Evolutionary conservation across 2,113 vertebrate genomes (phyloP), one percentile per base, ranked within the genome.

Genomic region (Myocastor coypus): DNA sequence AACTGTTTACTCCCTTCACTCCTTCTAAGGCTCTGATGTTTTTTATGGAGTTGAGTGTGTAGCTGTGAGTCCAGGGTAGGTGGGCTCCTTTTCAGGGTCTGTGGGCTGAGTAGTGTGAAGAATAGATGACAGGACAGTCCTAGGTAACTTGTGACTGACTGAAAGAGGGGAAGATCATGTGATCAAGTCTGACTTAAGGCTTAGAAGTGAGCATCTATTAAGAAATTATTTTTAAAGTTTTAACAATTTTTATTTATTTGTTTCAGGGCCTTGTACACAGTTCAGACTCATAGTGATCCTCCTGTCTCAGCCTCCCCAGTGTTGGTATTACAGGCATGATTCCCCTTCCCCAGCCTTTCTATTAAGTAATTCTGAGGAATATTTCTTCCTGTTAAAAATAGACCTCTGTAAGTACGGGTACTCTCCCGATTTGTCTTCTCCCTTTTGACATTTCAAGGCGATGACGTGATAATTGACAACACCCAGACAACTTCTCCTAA

Each of bases 341-440:
- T n/a, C 46, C 8, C 46, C 46, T 16, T 13, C 16, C 16, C 14
- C 17, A 57, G 55, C 55, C 55, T 16, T 4, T 68, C 82, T 89
- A 17, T 64, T 89, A 24, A 20, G 46, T 5, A 73, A 63, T 83
- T 80, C 50, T 73, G 52, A 69, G 61, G 52, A 80, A 80, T 1
- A 52, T 7, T 89, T 94, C 24, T 84, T 84, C 26, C 50, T 55
- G 22, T n/a, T 66, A 86, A 66, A 82, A 93, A 84, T 34, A 88
- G 52, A 46, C 32, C 28, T 13, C 2, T 22, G 17, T n/a, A n/a
- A 52, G 87, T 68, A 95, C 66, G 92, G 13, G 19, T 0, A 85
- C 22, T 3, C 12, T 68, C 24, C 11, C 16, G n/a, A 81, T 57
- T 92, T 96, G 5, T 83, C 69, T 87, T 69, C 26, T 88, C 42